Evolutionary conservation across 2,888 invertebrate genomes (phyloP).

Genomic region (Hofmannophila pseudospretella): DNA sequence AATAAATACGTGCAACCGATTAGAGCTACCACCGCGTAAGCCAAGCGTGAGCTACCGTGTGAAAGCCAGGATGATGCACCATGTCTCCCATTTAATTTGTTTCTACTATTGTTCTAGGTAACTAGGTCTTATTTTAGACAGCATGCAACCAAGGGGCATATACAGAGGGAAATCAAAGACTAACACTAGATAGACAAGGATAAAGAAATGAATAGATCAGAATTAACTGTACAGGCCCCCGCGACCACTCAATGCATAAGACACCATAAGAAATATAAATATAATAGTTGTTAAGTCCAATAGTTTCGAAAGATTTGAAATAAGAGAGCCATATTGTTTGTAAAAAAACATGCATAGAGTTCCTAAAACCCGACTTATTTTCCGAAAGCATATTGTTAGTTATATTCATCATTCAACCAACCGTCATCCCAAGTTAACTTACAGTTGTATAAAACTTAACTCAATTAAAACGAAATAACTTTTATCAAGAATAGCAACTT

Average conservation of each 20-base stretch:
- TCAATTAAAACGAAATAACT: conserved; percentile 45
- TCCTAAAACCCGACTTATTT: background rate
- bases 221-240: background rate
- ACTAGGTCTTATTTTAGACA: conserved; percentile 27
- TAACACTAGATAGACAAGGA: background rate
- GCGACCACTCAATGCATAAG: background rate
- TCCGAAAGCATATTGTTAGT: background rate
- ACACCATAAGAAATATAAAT: background rate
- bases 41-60: conserved; percentile 63
- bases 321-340: no score
- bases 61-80: conserved; percentile 74
- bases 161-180: background rate
- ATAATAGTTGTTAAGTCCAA: background rate
- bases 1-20: conserved; percentile 70
- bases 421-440: background rate
- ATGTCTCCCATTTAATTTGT: conserved; percentile 76
- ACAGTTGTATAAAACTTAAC: conserved; percentile 3
- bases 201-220: background rate
- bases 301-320: background rate
- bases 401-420: background rate
- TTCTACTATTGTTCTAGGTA: conserved; percentile 40
- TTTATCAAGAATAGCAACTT: conserved; percentile 75
- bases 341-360: conserved; percentile 1
- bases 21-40: conserved; percentile 62
- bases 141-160: conserved; percentile 44